Evolutionary conservation across 2,797 vertebrate species (phyloP), one percentile per base, ranked within the genome.

Genomic region (Clamator glandarius): DNA sequence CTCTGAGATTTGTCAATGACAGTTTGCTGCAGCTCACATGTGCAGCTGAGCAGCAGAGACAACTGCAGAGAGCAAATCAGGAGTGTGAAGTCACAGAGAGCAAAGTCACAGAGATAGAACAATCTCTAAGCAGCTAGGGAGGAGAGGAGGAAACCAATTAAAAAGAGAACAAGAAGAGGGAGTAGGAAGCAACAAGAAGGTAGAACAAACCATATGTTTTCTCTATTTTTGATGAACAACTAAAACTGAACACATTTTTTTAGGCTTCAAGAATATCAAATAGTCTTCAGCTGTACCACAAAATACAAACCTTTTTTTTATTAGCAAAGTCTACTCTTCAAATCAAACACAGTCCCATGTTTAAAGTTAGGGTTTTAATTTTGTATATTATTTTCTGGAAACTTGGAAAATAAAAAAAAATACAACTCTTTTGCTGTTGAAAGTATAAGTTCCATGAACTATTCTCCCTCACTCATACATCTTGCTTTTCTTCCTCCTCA

Each of bases 61-160:
- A 86, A 93, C 87, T 91, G 73, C 82, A 87, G 89, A 94, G 78
- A 85, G 46, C 51, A 84, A 83, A 67, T 75, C 35, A 83, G 73
- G 69, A 92, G 66, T 29, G 69, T 20, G 46, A 93, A 81, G 66
- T 52, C 62, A 46, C 48, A 41, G 58, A 89, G 29, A 92, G 76
- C 33, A 72, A 93, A 93, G 73, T 46, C 80, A 86, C 51, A 52
- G 62, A 48, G 76, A 81, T 36, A 42, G 52, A 91, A 61, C 31
- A 68, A 73, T 62, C 74, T 69, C 84, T 67, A 29, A 92, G 66
- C 75, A 93, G 64, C 48, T 87, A n/a, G 25, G 39, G 74, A 69
- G 44, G 18, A 80, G 61, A 86, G 59, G 31, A 92, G 20, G 39
- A 75, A 92, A 83, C 19, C 51, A 89, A 44, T 55, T 90, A 75